Evolutionary conservation across 2,888 invertebrate genomes (phyloP).

Genomic region (Brenthis ino): DNA sequence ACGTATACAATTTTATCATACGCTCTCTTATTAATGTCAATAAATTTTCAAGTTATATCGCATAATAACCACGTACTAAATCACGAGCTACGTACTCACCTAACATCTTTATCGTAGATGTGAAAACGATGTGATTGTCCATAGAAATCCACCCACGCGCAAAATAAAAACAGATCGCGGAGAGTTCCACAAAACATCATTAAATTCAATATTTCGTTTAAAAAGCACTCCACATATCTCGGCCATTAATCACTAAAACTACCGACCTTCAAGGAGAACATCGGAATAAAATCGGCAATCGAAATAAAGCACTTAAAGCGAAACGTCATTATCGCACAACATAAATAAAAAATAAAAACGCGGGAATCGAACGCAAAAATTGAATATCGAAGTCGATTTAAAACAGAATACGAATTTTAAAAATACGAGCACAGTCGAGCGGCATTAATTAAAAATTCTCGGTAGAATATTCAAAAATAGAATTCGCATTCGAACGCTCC

Average conservation of each 20-base stretch:
- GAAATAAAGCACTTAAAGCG: conserved; percentile 82
- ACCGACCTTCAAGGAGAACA: conserved; percentile 80
- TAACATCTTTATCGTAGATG: conserved; percentile 36
- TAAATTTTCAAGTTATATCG: conserved; percentile 50
- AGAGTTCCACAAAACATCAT: conserved; percentile 77
- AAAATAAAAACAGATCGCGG: conserved; percentile 48
- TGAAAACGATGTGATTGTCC: conserved; percentile 43
- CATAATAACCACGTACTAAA: conserved; percentile 31
- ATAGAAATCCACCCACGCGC: conserved; percentile 60
- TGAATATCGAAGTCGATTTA: conserved; percentile 81
- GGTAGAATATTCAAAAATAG: conserved; percentile 83
- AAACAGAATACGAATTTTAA: conserved; percentile 80
- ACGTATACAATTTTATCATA: conserved; percentile 52
- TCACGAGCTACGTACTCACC: conserved; percentile 22
- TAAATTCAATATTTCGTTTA: conserved; percentile 82
- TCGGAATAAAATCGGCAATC: conserved; percentile 82
- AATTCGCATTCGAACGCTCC: conserved; percentile 82
- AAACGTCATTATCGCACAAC: conserved; percentile 82
- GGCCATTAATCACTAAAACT: conserved; percentile 81
- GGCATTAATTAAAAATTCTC: conserved; percentile 83
- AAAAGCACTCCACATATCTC: conserved; percentile 81
- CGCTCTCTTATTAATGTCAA: conserved; percentile 50
- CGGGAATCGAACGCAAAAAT: conserved; percentile 81
- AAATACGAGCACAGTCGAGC: conserved; percentile 78
- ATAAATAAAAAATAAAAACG: conserved; percentile 76